Evolutionary conservation across 2,113 vertebrate genomes (phyloP), one percentile per base, ranked within the genome.

Genomic region (Coptodon rendalli): DNA sequence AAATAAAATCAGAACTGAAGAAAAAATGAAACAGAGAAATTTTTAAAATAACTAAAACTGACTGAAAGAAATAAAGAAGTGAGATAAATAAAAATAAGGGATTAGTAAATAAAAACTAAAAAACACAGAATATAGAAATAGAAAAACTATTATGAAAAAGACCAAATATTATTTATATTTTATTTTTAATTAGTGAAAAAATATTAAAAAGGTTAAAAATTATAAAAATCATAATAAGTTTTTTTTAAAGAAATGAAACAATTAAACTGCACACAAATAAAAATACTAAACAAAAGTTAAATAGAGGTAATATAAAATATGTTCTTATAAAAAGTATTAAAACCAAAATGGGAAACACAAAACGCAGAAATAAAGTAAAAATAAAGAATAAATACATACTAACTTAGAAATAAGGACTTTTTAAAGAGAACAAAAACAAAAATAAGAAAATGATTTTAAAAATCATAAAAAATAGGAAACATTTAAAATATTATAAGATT

Each of bases 11-110:
- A 36, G 3, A 38, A 38, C 10, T 66, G 31, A 17, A 66, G 31
- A 66, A 38, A 63, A 66, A 38, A 38, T 66, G 6, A 66, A 66
- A 66, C 10, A 13, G 0, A 34, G 3, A 12, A 36, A 0, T 0
- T 38, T 36, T 7, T 12, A 0, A 38, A 38, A 38, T 38, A 66
- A 0, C 61, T 38, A 38, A 66, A 66, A 36, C 1, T n/a, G 1
- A 1, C 7, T n/a, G 31, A n/a, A 66, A 36, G 10, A 66, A 36
- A 66, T n/a, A 12, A 61, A 61, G 13, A 59, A 17, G 52, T 3
- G 1, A 4, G 10, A 38, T n/a, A 66, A 66, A 66, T 22, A 66
- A 38, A 12, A 66, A 22, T 38, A 66, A 2, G 19, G 0, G 2
- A 66, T 66, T 0, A 5, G 10, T 66, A 38, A 66, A 66, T n/a